Evolutionary conservation across 2,888 invertebrate genomes (phyloP), one percentile per base, ranked within the genome.

Genomic region (Agrenia bidenticulata): DNA sequence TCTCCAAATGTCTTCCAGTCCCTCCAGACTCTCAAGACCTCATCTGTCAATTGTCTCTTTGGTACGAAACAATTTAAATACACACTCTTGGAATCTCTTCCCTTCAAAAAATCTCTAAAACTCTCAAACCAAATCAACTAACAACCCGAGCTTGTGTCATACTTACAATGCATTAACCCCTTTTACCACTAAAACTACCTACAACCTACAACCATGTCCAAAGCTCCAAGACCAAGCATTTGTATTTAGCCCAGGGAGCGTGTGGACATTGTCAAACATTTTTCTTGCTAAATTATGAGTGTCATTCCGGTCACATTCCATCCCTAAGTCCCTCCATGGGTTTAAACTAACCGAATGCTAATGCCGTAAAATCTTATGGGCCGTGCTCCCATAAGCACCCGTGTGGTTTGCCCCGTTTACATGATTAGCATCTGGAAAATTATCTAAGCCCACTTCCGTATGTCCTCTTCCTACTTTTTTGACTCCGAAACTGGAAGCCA

Each of bases 241-340:
- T 7, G 32, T 11, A 11, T 32, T 32, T 32, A 7, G 32, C 11
- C 32, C 4, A 19, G 45, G 45, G 45, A 45, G 15, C 45, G 45
- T n/a, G n/a, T 45, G 45, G 45, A 45, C 17, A 49, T 49, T 59
- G 24, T 59, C 60, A 64, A 37, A 37, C 60, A 55, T 64, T 64
- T 59, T 64, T 53, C 45, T 59, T 53, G 39, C 32, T 64, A 64
- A 64, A 59, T 64, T 59, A 64, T 64, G 64, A 59, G 49, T 54
- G 50, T 60, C 64, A 64, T 64, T 64, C 54, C 27, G 64, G 64
- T 50, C 32, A n/a, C 45, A 17, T 45, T 17, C n/a, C 19, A 45
- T 45, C n/a, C 19, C 19, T 45, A 15, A 45, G 45, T 19, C 45
- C n/a, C 15, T 15, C 45, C 45, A n/a, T 17, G 45, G 45, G 15